Evolutionary conservation across 2,888 invertebrate genomes (phyloP).

Genomic region (Campaea margaritaria): DNA sequence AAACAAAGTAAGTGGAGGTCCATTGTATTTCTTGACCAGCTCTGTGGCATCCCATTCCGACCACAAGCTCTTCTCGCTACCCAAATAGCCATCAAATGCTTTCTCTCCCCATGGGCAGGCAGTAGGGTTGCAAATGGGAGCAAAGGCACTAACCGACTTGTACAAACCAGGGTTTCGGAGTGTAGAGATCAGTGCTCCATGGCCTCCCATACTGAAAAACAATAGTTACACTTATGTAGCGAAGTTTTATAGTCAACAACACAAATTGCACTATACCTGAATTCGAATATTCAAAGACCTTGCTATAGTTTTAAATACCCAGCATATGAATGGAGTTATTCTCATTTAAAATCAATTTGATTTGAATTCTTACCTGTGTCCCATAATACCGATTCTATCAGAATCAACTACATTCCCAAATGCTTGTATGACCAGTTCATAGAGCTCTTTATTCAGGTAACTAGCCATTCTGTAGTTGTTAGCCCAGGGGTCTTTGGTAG

Average conservation of each 20-base stretch:
- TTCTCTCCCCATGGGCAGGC: slow-evolving; percentile 95
- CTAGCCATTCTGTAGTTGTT: slow-evolving; percentile 97
- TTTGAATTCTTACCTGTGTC: slow-evolving; percentile 87
- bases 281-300: too few relatives aligned
- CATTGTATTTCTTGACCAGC: slow-evolving; percentile 92
- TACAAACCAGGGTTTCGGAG: slow-evolving; percentile 96
- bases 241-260: too few relatives aligned
- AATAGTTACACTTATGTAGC: too few relatives aligned
- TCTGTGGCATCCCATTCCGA: slow-evolving; percentile 95
- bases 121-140: slow-evolving; percentile 96
- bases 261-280: too few relatives aligned
- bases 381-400: slow-evolving; percentile 90
- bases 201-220: slow-evolving; percentile 97
- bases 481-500: slow-evolving; percentile 95
- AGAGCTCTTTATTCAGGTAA: slow-evolving; percentile 95
- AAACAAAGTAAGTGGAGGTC: slow-evolving; percentile 92
- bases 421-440: slow-evolving; percentile 89
- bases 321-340: too few relatives aligned
- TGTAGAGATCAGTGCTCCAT: slow-evolving; percentile 96
- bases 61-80: slow-evolving; percentile 89
- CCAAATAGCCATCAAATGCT: slow-evolving; percentile 93
- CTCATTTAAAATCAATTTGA: too few relatives aligned
- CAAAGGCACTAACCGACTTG: slow-evolving; percentile 96
- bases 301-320: too few relatives aligned
- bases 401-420: slow-evolving; percentile 85